These are phyloP conservation scores for Megalonaias nervosa DNA, from an alignment of 1,140 invertebrate species.

Conservation along the genomic window DNA sequence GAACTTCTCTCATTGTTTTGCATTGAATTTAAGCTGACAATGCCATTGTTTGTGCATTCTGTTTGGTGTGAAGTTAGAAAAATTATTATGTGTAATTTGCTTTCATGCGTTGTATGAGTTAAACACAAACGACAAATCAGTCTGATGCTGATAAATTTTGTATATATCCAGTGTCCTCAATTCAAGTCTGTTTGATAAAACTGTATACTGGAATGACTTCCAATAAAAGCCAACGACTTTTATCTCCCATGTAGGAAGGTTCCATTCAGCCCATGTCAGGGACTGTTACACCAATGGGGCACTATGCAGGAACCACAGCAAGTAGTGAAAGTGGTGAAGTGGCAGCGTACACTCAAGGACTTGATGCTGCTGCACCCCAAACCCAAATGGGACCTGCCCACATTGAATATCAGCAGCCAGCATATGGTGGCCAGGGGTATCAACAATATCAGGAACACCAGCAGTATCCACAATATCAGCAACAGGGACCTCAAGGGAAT, in stretches of 20 bases:
- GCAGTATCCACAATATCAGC: neutral
- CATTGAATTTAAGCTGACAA: too few species aligned
- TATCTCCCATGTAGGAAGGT: slow-evolving; percentile 58
- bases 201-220: neutral
- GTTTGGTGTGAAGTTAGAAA: too few species aligned
- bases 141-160: neutral
- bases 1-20: too few species aligned
- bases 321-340: slow-evolving; percentile 68
- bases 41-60: too few species aligned
- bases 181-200: neutral
- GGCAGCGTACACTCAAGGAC: slow-evolving; percentile 39
- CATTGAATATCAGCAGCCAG: neutral
- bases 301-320: slow-evolving; percentile 46
- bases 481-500: too few species aligned
- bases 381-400: neutral
- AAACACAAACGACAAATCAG: neutral
- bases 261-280: slow-evolving; percentile 65
- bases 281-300: slow-evolving; percentile 54
- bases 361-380: slow-evolving; percentile 4
- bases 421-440: neutral
- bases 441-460: slow-evolving; percentile 7
- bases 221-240: neutral
- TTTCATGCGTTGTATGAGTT: too few species aligned
- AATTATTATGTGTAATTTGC: too few species aligned
- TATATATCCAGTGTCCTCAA: neutral